Evolutionary conservation across 2,888 invertebrate genomes (phyloP).

Genomic region (Lordiphosa andalusiaca): DNA sequence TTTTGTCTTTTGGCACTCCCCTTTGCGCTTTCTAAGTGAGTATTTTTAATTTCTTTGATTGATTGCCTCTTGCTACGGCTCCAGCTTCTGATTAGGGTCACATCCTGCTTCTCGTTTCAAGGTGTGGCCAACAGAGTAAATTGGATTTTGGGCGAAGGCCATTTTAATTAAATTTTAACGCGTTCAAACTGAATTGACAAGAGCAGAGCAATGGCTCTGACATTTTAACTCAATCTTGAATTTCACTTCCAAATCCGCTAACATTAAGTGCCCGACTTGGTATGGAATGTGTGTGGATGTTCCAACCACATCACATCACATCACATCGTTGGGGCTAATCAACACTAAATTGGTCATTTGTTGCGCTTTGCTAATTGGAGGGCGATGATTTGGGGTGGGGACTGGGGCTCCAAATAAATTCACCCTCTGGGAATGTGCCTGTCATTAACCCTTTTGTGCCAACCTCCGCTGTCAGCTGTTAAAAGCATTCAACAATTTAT

Average conservation of each 20-base stretch:
- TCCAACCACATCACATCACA: background rate
- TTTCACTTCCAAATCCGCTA: background rate
- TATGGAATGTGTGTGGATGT: slow-evolving; percentile 4
- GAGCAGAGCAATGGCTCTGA: slow-evolving; percentile 1
- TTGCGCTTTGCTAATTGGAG: slow-evolving; percentile 57
- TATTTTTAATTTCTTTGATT: slow-evolving; percentile 55
- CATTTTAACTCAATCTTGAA: background rate
- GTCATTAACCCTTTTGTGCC: slow-evolving; percentile 59
- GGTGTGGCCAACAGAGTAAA: slow-evolving; percentile 7
- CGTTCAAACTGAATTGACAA: slow-evolving; percentile 9
- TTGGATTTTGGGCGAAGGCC: background rate
- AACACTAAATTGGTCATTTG: slow-evolving; percentile 62
- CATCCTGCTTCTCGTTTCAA: background rate
- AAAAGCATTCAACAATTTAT: slow-evolving; percentile 60
- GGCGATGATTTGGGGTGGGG: slow-evolving; percentile 9
- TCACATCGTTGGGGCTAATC: slow-evolving; percentile 35
- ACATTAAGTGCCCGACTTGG: slow-evolving; percentile 44
- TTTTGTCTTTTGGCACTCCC: slow-evolving; percentile 13
- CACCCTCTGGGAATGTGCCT: slow-evolving; percentile 13
- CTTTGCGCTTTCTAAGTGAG: slow-evolving; percentile 15
- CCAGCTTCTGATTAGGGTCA: slow-evolving; percentile 2
- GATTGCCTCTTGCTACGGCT: slow-evolving; percentile 28
- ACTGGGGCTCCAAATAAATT: too few species aligned
- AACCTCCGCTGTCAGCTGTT: slow-evolving; percentile 49
- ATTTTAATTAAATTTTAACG: slow-evolving; percentile 15